These are phyloP conservation scores for Eulemur rubriventer DNA, from an alignment of 2,797 vertebrate species.

Conservation along the genomic window DNA sequence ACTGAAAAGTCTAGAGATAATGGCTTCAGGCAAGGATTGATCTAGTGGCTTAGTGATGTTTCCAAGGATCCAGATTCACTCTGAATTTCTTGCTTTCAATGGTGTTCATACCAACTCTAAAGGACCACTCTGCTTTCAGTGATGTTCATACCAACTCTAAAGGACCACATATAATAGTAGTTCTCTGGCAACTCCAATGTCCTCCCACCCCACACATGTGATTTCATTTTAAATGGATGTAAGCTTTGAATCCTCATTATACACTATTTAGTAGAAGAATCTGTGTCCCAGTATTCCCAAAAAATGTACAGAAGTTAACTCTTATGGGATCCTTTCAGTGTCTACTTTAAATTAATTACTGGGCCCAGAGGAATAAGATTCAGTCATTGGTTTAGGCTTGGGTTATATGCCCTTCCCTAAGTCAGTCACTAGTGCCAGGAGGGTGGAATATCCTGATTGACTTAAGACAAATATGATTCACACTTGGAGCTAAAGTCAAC, in stretches of 20 bases:
- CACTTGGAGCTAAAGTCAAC: conserved; percentile 37
- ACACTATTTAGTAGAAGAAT: not conserved
- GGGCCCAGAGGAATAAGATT: not conserved
- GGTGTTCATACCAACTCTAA: not conserved
- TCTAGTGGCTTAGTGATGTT: conserved; percentile 15
- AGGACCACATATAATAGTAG: not conserved
- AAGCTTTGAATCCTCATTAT: conserved; percentile 16
- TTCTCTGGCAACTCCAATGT: not conserved
- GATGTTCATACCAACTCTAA: not conserved
- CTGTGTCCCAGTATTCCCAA: not conserved
- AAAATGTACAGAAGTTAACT: conserved; percentile 31
- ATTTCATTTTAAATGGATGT: conserved; percentile 32
- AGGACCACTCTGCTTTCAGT: not conserved
- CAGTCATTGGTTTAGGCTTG: conserved; percentile 52
- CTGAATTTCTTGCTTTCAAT: conserved; percentile 3
- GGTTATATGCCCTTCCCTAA: not conserved
- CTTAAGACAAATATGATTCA: conserved; percentile 51
- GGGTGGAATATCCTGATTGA: conserved; percentile 51
- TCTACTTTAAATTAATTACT: conserved; percentile 63
- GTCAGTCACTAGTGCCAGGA: not conserved
- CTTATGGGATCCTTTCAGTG: not conserved
- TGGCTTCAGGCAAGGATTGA: not conserved
- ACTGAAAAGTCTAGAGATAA: conserved; percentile 30
- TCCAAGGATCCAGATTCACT: not conserved
- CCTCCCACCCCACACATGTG: not conserved